Evolutionary conservation across 1,140 invertebrate genomes (phyloP).

Genomic region (Scaptomyza pallida): DNA sequence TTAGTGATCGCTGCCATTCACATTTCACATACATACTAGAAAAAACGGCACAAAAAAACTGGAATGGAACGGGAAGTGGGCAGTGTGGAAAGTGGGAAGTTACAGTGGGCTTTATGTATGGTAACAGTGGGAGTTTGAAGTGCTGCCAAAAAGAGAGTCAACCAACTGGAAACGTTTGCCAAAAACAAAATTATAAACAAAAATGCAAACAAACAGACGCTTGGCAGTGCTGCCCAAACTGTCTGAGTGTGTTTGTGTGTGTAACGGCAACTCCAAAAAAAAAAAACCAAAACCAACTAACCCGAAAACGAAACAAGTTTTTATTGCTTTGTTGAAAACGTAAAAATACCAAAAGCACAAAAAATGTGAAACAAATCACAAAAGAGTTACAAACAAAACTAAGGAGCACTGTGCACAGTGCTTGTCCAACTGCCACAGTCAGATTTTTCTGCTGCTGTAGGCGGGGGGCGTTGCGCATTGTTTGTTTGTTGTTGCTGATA

Average conservation of each 20-base stretch:
- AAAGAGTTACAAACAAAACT: neutral
- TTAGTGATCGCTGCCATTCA: neutral
- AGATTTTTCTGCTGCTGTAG: neutral
- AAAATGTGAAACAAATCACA: neutral
- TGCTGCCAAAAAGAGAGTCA: slow-evolving; percentile 35
- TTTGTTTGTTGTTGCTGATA: neutral
- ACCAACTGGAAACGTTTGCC: slow-evolving; percentile 58
- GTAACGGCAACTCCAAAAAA: slow-evolving; percentile 43
- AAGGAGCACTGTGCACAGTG: neutral
- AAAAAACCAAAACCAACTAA: no score
- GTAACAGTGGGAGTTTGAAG: slow-evolving; percentile 23
- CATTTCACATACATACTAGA: neutral
- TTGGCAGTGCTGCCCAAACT: slow-evolving; percentile 43
- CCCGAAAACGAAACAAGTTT: slow-evolving; percentile 69
- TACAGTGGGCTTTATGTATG: slow-evolving; percentile 7
- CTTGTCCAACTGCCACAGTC: neutral
- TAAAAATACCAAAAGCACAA: no score
- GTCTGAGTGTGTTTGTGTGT: slow-evolving; percentile 55
- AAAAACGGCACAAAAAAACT: neutral
- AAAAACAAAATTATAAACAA: slow-evolving; percentile 1
- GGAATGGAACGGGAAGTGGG: slow-evolving; percentile 13
- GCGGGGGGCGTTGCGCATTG: neutral
- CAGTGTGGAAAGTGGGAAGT: slow-evolving; percentile 15
- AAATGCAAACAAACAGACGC: slow-evolving; percentile 42
- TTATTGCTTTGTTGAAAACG: neutral